Percentiles rank a stretch among this genome's conserved stretches.
phyloP scores from a whole-genome alignment of 2,888 invertebrate species.

The Anorthoa munda region DNA sequence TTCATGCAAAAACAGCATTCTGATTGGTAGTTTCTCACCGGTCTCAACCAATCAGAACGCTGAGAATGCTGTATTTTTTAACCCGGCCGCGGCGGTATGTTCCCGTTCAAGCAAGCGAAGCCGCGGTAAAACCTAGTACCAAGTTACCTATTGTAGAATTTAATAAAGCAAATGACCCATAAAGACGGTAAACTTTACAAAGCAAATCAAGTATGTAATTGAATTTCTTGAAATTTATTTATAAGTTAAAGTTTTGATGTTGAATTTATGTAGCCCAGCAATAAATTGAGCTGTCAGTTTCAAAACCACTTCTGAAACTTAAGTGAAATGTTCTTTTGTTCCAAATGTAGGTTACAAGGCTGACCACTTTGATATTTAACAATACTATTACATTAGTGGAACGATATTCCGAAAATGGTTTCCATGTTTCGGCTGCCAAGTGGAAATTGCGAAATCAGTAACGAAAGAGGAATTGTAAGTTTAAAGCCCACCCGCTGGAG shows the following conservation, averaged over 20 bases:
- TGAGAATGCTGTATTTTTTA: no score
- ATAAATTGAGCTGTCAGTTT: conserved; percentile 40
- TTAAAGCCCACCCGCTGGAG: conserved; percentile 1
- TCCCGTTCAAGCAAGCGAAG: no score
- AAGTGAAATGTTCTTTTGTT: conserved; percentile 45
- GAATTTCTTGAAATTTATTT: conserved; percentile 16
- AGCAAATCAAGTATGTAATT: conserved; percentile 42
- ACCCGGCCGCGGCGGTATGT: no score
- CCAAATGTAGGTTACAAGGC: conserved; percentile 26
- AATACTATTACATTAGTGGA: conserved; percentile 43
- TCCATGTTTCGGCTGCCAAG: conserved; percentile 42
- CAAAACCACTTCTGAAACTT: conserved; percentile 39
- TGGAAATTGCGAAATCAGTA: conserved; percentile 16
- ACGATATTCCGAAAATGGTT: conserved; percentile 43
- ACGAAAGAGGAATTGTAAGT: not conserved
- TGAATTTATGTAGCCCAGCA: conserved; percentile 28
- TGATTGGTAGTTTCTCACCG: no score
- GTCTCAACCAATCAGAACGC: no score
- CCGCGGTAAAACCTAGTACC: no score
- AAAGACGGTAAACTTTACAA: not conserved
- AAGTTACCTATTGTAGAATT: not conserved
- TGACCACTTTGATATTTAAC: conserved; percentile 48
- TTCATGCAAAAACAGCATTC: no score
- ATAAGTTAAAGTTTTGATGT: conserved; percentile 33
- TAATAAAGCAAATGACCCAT: conserved; percentile 1